Conservation (phyloP, 2,113 vertebrate genomes). For the Naja naja region DNA sequence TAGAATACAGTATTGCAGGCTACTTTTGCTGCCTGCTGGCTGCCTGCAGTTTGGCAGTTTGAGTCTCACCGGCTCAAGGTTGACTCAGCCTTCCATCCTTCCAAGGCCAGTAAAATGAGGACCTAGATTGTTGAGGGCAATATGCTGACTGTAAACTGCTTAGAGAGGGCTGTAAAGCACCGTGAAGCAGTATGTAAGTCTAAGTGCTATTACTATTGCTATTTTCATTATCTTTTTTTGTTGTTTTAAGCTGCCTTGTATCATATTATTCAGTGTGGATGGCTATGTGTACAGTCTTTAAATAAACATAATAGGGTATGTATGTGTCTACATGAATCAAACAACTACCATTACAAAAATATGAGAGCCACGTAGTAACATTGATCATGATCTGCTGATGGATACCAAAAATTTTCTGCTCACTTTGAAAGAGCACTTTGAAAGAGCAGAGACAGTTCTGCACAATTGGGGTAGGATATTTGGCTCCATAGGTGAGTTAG, state of each 20-base stretch:
- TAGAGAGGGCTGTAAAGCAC: no score
- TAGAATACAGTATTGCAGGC: no score
- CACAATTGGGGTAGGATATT: not conserved
- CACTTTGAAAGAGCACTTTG: not conserved
- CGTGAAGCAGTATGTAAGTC: no score
- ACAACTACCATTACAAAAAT: not conserved
- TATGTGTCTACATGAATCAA: not conserved
- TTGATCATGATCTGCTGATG: not conserved
- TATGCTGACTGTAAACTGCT: no score
- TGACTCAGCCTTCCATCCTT: no score
- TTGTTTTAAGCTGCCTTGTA: not conserved
- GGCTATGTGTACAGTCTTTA: not conserved
- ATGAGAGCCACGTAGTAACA: not conserved
- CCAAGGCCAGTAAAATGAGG: no score
- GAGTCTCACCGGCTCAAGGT: no score
- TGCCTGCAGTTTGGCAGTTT: no score
- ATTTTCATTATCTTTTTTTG: not conserved
- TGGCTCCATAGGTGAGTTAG: not conserved
- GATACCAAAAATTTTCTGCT: not conserved
- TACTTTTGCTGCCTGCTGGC: no score
- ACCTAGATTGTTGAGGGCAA: no score
- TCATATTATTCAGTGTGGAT: not conserved
- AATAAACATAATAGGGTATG: not conserved
- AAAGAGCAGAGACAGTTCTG: not conserved
- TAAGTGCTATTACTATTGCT: no score